Base-by-base conservation (phyloP, 2,797 vertebrate species). In the Catharus ustulatus region DNA sequence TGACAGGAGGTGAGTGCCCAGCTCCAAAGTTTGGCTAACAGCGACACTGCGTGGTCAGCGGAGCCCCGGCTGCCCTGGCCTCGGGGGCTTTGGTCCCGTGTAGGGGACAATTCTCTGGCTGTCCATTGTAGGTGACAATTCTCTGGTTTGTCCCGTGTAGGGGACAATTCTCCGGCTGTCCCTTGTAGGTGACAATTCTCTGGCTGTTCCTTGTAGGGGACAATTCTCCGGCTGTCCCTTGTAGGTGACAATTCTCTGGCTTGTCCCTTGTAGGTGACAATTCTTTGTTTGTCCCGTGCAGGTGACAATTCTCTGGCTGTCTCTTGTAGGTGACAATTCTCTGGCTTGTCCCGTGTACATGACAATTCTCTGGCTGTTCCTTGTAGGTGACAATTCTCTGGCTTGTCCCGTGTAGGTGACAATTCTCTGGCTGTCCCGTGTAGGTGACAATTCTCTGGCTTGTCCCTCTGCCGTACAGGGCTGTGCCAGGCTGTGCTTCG, bases 21-120 rank as follows among this genome's bases (percentile, higher is more conserved):
- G 43, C 77, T 79, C 46, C 73, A 45, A 95, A 84, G 27, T 46
- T 59, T 94, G 93, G 86, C 4, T 91, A 84, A 97, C 89, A 96
- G 96, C 96, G 96, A 96, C 97, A 95, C 96, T 10, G 72, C 8
- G 96, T 96, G 97, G 97, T 54, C 79, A 68, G 30, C 84, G 6
- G 10, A 32, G 4, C 77, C 74, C 77, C 1, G 38, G 22, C 83
- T 46, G 5, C 67, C 46, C 42, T 6, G n/a, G 32, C 82, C 43
- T 11, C 59, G 6, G 49, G 7, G 71, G 5, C 24, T n/a, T 17
- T 9, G 1, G 5, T 0, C 0, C 48, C 4, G 2, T 0, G 13
- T 0, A 1, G 32, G 58, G 24, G 88, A 32, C 49, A 20, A 1
- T 16, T 23, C 24, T 24, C 61, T 19, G 42, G 2, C 10, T 1